phyloP scores from a whole-genome alignment of 2,797 vertebrate genomes.

The Takifugu rubripes region DNA sequence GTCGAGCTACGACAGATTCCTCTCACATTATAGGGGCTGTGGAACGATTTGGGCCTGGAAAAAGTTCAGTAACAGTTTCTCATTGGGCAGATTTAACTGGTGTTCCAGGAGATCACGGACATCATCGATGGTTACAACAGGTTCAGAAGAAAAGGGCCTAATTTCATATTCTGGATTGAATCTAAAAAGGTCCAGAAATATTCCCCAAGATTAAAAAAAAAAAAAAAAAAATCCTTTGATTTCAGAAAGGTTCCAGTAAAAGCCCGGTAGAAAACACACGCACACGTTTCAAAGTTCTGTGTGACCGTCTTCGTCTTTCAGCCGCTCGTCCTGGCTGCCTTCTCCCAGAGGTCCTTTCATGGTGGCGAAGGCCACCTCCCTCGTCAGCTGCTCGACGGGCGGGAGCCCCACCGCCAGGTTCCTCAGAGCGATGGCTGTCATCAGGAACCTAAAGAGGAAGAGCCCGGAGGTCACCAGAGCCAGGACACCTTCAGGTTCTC shows the following conservation, averaged over 20 bases:
- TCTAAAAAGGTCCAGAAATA: conserved; percentile 12
- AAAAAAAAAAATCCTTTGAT: conserved; percentile 13
- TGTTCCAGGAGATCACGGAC: too few relatives aligned
- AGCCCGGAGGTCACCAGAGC: background rate
- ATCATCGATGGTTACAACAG: too few relatives aligned
- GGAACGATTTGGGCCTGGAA: too few relatives aligned
- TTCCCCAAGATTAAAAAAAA: conserved; percentile 5
- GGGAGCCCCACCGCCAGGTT: conserved; percentile 86
- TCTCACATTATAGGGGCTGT: conserved; percentile 34
- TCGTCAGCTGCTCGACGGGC: conserved; percentile 81
- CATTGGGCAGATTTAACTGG: too few relatives aligned
- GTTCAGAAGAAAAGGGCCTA: too few relatives aligned
- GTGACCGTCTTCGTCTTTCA: conserved; percentile 70
- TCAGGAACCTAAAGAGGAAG: conserved; percentile 77
- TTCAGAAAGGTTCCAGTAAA: conserved; percentile 30
- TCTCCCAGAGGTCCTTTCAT: conserved; percentile 73
- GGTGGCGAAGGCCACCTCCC: conserved; percentile 86
- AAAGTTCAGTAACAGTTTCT: too few relatives aligned
- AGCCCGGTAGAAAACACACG: conserved; percentile 43
- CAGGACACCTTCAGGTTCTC: background rate
- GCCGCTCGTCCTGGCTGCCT: conserved; percentile 44
- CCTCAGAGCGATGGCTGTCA: conserved; percentile 87
- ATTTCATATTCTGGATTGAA: conserved; percentile 11
- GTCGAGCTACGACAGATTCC: background rate
- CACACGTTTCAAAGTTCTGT: conserved; percentile 66